Base-by-base conservation (phyloP, 2,113 vertebrate species). In the Pandion haliaetus region DNA sequence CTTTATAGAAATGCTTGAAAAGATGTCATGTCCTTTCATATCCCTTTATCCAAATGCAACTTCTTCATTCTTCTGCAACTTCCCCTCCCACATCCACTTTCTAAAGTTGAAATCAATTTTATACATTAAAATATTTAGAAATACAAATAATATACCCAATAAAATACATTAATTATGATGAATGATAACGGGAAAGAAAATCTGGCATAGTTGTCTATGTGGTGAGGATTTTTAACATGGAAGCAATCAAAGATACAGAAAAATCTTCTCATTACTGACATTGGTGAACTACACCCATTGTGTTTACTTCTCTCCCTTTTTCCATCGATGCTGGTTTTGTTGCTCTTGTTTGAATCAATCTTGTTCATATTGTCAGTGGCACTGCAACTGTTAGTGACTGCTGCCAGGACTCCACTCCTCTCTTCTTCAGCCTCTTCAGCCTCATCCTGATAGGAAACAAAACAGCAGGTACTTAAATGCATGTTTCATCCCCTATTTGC, bases 81-180 rank as follows among this genome's bases (percentile, higher is more conserved):
- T 94, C 9, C 19, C 40, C 21, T 79, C 67, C 32, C 31, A 12
- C 10, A 12, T 14, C 38, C 32, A 65, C 44, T 93, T 82, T 32
- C 40, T 71, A 74, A 88, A 61, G 19, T 55, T 78, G 38, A 73
- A 86, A 63, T 3, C 3, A 38, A 54, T 82, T 78, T 86, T 76
- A 79, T 7, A 73, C 23, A 66, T 55, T 42, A 63, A 89, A 90
- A 70, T 77, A 73, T 17, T 97, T 98, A 99, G 74, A 99, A 99
- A 98, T 99, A 99, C 95, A 99, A 97, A 96, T 99, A 99, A 97
- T 99, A 99, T 55, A 98, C 99, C 99, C 99, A 99, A 95, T 99
- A 99, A 96, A 99, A 97, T 63, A 99, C 97, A 97, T 99, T 99
- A 91, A 99, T 98, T 50, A 99, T 95, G 88, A 99, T 98, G 83